Evolutionary conservation across 2,888 invertebrate genomes (phyloP).

Genomic region (Caenorhabditis sp.): DNA sequence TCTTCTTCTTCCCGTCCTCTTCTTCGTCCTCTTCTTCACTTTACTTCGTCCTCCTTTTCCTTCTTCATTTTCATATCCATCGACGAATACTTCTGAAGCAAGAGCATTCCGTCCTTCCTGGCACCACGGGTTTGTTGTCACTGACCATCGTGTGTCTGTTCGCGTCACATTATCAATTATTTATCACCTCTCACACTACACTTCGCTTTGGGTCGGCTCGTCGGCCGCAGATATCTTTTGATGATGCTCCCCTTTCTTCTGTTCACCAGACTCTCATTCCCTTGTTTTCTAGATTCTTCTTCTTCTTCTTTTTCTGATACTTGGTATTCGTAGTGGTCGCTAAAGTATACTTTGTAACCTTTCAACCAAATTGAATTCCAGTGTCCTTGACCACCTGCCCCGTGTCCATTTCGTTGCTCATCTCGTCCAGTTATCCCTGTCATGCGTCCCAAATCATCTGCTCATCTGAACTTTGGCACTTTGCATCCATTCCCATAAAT

Average conservation of each 20-base stretch:
- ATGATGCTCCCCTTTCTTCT: not conserved
- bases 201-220: not conserved
- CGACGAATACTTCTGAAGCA: conserved; percentile 26
- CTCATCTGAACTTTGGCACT: not conserved
- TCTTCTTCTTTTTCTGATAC: no score
- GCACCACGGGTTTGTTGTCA: not conserved
- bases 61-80: not conserved
- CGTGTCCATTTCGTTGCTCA: not conserved
- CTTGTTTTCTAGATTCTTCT: no score
- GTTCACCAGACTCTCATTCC: not conserved
- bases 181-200: conserved; percentile 37
- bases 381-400: no score
- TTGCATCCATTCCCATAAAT: conserved; percentile 10
- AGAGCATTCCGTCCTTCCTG: conserved; percentile 19
- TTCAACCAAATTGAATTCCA: no score
- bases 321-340: no score
- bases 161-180: conserved; percentile 53
- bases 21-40: conserved; percentile 17
- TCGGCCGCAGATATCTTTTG: conserved; percentile 2
- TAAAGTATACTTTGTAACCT: no score
- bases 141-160: conserved; percentile 15
- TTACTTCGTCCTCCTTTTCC: conserved; percentile 18
- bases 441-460: not conserved
- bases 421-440: not conserved
- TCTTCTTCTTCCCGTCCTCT: not conserved